These are phyloP conservation scores for Diadegma fenestrale DNA, from an alignment of 2,888 invertebrate genomes.

Conservation along the genomic window DNA sequence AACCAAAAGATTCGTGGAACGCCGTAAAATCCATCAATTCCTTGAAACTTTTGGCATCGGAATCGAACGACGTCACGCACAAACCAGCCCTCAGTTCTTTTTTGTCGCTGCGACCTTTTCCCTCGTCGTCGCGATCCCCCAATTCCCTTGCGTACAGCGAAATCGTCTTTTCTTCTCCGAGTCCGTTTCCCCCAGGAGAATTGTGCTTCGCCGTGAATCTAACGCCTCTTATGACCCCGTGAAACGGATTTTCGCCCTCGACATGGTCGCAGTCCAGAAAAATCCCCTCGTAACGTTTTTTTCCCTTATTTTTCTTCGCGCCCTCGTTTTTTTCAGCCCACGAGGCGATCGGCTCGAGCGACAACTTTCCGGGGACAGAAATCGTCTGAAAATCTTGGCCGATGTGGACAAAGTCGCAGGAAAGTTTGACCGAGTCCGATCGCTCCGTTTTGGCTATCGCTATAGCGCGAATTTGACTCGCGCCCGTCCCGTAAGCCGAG, in stretches of 20 bases:
- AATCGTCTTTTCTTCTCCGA: slow-evolving; percentile 41
- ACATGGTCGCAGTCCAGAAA: slow-evolving; percentile 84
- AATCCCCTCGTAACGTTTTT: slow-evolving; percentile 84
- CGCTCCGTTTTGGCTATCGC: slow-evolving; percentile 87
- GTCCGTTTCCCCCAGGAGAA: slow-evolving; percentile 46
- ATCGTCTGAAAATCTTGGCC: slow-evolving; percentile 86
- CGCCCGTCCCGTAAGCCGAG: slow-evolving; percentile 88
- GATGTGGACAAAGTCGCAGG: slow-evolving; percentile 90
- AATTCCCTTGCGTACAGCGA: slow-evolving; percentile 73
- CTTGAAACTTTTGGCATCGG: slow-evolving; percentile 85
- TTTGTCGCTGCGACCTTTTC: slow-evolving; percentile 80
- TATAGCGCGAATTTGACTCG: slow-evolving; percentile 87
- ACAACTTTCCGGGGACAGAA: slow-evolving; percentile 84
- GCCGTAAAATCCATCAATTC: slow-evolving; percentile 89
- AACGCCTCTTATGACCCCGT: slow-evolving; percentile 32
- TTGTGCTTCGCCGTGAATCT: slow-evolving; percentile 10
- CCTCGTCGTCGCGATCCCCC: slow-evolving; percentile 83
- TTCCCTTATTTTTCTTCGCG: slow-evolving; percentile 83
- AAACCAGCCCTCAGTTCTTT: slow-evolving; percentile 84
- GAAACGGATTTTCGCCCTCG: neutral
- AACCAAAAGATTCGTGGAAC: slow-evolving; percentile 89
- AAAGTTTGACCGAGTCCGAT: slow-evolving; percentile 86
- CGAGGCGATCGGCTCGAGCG: slow-evolving; percentile 71
- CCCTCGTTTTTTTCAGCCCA: slow-evolving; percentile 79
- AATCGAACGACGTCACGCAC: slow-evolving; percentile 88